Base-by-base conservation (phyloP, 1,140 invertebrate genomes). In the Ips typographus region DNA sequence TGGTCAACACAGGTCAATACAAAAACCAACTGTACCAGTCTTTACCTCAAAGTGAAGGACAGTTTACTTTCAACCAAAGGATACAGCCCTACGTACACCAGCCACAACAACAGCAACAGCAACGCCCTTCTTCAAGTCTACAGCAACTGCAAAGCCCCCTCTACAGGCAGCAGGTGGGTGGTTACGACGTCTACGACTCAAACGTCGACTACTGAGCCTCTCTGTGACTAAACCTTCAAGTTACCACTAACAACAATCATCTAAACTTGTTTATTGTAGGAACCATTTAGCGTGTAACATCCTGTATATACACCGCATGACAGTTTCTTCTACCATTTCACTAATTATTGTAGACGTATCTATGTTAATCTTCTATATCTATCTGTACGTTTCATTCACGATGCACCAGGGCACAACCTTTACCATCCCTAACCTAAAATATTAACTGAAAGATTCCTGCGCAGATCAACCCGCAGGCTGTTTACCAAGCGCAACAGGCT, bases 21-120 rank as follows among this genome's bases (percentile, higher is more conserved):
- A 90, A 92, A 75, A 91, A 90, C 7, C 88, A 91, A 69, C 82
- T 92, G 40, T 92, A 88, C 82, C 91, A 93, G 80, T 85, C 85
- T 41, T 80, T 92, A 56, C 91, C 91, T 8, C 89, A 91, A 77
- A 87, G 86, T 38, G 84, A 87, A 66, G 89, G 89, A 67, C 88
- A 90, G 69, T 84, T 90, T 73, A 86, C 85, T 65, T 78, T 92
- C 61, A 90, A 87, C 80, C 89, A 91, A 73, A 85, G 88, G 75
- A 85, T 92, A 63, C 88, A 90, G 80, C 89, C 89, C 2, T 92
- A 85, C 79, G 89, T 91, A 37, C 85, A 87, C 63, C 85, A 86
- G 75, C 85, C 47, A 41, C 80, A 77, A 71, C 71, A 77, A 2
- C 77, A 76, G 47, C 77, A 55, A 65, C 64, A 76, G 40, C 78